Evolutionary conservation across 2,888 invertebrate species (phyloP).

Genomic region (Amblyjoppa proteus): DNA sequence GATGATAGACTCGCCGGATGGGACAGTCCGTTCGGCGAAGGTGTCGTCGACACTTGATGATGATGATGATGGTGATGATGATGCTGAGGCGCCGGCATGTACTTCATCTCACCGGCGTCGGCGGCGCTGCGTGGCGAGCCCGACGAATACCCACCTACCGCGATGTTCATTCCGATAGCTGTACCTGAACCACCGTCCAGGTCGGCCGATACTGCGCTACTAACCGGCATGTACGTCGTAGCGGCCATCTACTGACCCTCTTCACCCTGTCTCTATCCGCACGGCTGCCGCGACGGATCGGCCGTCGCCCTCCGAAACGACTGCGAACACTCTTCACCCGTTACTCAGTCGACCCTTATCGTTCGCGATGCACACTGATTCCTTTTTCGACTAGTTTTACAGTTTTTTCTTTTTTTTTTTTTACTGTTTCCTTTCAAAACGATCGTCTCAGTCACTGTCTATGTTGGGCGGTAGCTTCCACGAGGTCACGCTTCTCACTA

Average conservation of each 20-base stretch:
- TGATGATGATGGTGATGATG: slow-evolving; percentile 93
- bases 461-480: slow-evolving; percentile 71
- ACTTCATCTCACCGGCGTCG: slow-evolving; percentile 97
- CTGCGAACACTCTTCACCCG: slow-evolving; percentile 33
- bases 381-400: background rate
- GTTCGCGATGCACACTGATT: slow-evolving; percentile 3
- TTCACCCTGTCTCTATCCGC: slow-evolving; percentile 84
- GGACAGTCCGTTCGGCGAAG: slow-evolving; percentile 88
- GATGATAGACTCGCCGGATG: slow-evolving; percentile 86
- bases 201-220: slow-evolving; percentile 91
- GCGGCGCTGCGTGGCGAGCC: slow-evolving; percentile 94
- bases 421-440: background rate
- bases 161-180: slow-evolving; percentile 90
- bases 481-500: slow-evolving; percentile 69
- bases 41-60: slow-evolving; percentile 89
- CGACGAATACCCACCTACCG: slow-evolving; percentile 91
- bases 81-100: slow-evolving; percentile 93
- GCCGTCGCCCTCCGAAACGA: slow-evolving; percentile 61
- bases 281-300: slow-evolving; percentile 73
- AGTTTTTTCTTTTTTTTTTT: background rate
- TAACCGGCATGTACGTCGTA: slow-evolving; percentile 96
- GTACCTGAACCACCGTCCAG: slow-evolving; percentile 88
- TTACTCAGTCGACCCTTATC: background rate
- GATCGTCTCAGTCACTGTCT: slow-evolving; percentile 64
- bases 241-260: slow-evolving; percentile 94